These are phyloP conservation scores for Rhamphomyia laevipes DNA, from an alignment of 2,888 invertebrate species.

Conservation along the genomic window DNA sequence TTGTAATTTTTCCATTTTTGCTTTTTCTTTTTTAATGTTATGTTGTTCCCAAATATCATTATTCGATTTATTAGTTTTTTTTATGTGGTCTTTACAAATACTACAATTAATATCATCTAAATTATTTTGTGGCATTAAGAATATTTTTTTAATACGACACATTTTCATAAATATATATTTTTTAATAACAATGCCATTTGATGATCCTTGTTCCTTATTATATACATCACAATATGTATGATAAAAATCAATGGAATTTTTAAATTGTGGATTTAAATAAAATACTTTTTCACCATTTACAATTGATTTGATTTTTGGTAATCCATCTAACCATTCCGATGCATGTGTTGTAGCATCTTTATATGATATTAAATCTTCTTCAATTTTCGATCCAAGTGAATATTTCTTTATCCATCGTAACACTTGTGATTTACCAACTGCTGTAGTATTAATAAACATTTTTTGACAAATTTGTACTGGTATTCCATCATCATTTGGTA, in stretches of 20 bases:
- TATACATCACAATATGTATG: neutral
- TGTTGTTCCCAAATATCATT: neutral
- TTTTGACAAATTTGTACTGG: slow-evolving; percentile 1
- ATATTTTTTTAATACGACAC: neutral
- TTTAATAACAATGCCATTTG: no score
- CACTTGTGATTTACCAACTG: neutral
- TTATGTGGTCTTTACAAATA: neutral
- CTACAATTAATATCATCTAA: neutral
- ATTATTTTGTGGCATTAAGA: neutral
- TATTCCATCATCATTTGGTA: neutral
- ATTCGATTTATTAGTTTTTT: neutral
- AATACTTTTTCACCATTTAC: neutral
- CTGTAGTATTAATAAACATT: slow-evolving; percentile 1
- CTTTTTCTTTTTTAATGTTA: neutral
- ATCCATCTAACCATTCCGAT: neutral
- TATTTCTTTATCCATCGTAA: neutral
- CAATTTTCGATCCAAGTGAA: neutral
- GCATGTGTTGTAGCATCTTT: neutral
- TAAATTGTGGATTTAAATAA: neutral
- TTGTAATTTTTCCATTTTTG: neutral
- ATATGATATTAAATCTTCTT: neutral
- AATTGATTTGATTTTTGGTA: neutral
- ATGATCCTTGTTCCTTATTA: neutral
- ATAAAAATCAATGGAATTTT: neutral
- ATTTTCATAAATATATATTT: no score